Evolutionary conservation across 2,797 vertebrate genomes (phyloP).

Genomic region (Sardinella longiceps): DNA sequence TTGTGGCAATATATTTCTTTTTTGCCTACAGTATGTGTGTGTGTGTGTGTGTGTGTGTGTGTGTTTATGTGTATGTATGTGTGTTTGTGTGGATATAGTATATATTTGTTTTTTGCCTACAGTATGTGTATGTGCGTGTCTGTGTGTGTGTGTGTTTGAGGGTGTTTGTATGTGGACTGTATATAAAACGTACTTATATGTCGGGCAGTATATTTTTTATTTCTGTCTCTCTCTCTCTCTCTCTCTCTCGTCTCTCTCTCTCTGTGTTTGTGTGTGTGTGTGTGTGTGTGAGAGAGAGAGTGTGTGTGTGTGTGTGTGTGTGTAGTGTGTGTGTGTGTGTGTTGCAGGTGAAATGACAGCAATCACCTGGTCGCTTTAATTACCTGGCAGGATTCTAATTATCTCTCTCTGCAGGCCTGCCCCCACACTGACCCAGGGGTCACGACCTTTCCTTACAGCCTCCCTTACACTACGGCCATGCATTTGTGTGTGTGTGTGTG

Average conservation of each 20-base stretch:
- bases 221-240: too few relatives aligned
- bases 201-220: not conserved
- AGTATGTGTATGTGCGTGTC: not conserved
- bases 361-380: not conserved
- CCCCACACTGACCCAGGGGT: not conserved
- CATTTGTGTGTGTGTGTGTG: not conserved
- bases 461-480: too few relatives aligned
- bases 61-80: not conserved
- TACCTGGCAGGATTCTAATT: conserved; percentile 13
- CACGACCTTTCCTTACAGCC: too few relatives aligned
- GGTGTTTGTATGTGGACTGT: not conserved
- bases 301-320: too few relatives aligned
- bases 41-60: not conserved
- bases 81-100: not conserved
- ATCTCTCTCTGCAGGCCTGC: not conserved
- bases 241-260: too few relatives aligned
- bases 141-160: not conserved
- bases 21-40: not conserved
- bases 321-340: not conserved
- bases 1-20: too few relatives aligned
- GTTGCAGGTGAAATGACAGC: not conserved
- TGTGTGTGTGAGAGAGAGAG: too few relatives aligned
- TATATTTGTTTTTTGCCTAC: too few relatives aligned
- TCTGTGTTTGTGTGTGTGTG: too few relatives aligned
- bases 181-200: not conserved